These are phyloP conservation scores for Heterotis niloticus DNA, from an alignment of 2,113 vertebrate genomes.

Conservation along the genomic window DNA sequence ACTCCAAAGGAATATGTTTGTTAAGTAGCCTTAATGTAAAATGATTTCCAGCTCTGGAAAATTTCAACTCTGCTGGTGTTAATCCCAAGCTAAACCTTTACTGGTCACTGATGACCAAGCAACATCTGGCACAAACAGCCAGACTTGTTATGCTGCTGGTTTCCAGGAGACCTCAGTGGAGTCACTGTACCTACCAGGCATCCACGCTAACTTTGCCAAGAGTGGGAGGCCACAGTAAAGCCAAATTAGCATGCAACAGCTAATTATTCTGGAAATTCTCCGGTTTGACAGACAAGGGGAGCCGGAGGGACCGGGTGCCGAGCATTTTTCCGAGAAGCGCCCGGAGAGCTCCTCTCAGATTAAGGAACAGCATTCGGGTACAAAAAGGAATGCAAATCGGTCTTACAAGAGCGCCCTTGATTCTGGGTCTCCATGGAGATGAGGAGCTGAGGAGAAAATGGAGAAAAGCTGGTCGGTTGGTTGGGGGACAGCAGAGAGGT, in stretches of 20 bases:
- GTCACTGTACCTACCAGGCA: not conserved
- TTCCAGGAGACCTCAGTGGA: not conserved
- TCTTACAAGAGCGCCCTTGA: not conserved
- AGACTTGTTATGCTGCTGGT: not conserved
- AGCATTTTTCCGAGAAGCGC: not conserved
- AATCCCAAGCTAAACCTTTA: not conserved
- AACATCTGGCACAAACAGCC: not conserved
- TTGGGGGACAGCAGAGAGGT: not conserved
- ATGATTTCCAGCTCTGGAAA: not conserved
- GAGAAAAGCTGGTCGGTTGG: not conserved
- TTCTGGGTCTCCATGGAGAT: conserved; percentile 20
- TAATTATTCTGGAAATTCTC: not conserved
- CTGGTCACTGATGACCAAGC: not conserved
- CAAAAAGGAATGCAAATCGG: conserved; percentile 19
- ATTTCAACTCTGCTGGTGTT: not conserved
- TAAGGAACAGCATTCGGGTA: not conserved
- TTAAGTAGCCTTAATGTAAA: not conserved
- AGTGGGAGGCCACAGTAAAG: not conserved
- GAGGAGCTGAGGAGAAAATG: not conserved
- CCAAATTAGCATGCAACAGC: not conserved
- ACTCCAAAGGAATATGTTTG: no score
- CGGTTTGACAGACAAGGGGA: not conserved
- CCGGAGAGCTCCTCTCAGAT: not conserved
- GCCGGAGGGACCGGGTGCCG: not conserved
- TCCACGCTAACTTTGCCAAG: not conserved